phyloP scores from a whole-genome alignment of 2,113 vertebrate genomes.

The Raja brachyura region DNA sequence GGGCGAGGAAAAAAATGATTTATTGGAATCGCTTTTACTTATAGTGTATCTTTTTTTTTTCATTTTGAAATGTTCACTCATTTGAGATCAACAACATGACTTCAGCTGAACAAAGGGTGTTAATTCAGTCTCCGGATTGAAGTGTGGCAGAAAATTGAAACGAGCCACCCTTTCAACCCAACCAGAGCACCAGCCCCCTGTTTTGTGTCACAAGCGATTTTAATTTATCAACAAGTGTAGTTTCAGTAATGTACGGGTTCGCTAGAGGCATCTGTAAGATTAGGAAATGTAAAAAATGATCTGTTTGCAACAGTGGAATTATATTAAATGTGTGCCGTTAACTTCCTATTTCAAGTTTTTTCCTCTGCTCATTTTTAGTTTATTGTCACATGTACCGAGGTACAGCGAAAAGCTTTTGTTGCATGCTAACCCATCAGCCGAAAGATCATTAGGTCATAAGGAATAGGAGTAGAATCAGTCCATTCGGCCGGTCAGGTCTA shows the following conservation, averaged over 20 bases:
- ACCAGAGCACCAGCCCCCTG: background rate
- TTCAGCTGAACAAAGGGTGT: conserved; percentile 8
- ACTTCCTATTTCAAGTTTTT: background rate
- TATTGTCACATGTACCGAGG: too few species aligned
- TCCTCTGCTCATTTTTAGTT: too few species aligned
- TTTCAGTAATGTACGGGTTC: background rate
- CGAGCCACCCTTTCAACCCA: background rate
- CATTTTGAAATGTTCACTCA: background rate
- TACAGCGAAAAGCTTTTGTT: too few species aligned
- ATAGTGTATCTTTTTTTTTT: conserved; percentile 3
- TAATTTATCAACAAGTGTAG: conserved; percentile 23
- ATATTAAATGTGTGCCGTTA: background rate
- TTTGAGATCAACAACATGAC: conserved; percentile 36
- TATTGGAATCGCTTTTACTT: conserved; percentile 34
- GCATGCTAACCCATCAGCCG: too few species aligned
- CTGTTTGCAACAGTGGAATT: background rate
- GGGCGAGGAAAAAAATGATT: background rate
- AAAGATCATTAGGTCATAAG: too few species aligned
- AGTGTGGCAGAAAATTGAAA: conserved; percentile 8
- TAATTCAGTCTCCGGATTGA: background rate
- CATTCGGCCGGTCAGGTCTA: too few species aligned
- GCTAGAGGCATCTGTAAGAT: background rate
- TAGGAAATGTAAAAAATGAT: background rate
- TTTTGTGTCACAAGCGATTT: background rate
- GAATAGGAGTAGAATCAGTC: too few species aligned